These are phyloP conservation scores for Anthoptus insignis DNA, from an alignment of 2,888 invertebrate species.

Conservation along the genomic window DNA sequence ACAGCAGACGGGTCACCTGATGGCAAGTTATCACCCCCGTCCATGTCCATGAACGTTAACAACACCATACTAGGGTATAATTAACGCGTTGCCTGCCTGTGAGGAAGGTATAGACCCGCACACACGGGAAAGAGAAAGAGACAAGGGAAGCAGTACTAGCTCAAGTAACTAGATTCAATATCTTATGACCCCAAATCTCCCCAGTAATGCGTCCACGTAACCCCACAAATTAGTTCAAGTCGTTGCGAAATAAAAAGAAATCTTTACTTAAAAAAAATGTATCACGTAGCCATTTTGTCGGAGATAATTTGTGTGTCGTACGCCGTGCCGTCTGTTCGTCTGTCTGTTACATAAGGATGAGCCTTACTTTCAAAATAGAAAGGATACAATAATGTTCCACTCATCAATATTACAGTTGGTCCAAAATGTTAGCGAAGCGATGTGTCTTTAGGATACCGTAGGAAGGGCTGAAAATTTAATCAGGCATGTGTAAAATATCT, in stretches of 20 bases:
- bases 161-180: not conserved
- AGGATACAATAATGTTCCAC: constrained; percentile 55
- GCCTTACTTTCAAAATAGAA: constrained; percentile 60
- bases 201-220: not conserved
- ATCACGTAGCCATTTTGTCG: constrained; percentile 25
- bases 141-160: too few species aligned
- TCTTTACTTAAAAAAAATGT: constrained; percentile 13
- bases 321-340: constrained; percentile 21
- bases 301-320: constrained; percentile 25
- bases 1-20: too few species aligned
- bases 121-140: too few species aligned
- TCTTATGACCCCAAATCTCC: not conserved
- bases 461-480: too few species aligned
- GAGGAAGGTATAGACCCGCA: too few species aligned
- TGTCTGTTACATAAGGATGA: constrained; percentile 56
- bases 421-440: constrained; percentile 31
- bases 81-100: too few species aligned
- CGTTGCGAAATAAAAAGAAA: constrained; percentile 25
- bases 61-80: too few species aligned
- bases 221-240: not conserved
- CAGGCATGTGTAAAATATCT: too few species aligned
- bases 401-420: constrained; percentile 52
- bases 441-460: too few species aligned
- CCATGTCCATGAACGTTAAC: too few species aligned
- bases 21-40: too few species aligned